Conservation (phyloP, 2,797 vertebrate genomes). For the Salmo trutta region DNA sequence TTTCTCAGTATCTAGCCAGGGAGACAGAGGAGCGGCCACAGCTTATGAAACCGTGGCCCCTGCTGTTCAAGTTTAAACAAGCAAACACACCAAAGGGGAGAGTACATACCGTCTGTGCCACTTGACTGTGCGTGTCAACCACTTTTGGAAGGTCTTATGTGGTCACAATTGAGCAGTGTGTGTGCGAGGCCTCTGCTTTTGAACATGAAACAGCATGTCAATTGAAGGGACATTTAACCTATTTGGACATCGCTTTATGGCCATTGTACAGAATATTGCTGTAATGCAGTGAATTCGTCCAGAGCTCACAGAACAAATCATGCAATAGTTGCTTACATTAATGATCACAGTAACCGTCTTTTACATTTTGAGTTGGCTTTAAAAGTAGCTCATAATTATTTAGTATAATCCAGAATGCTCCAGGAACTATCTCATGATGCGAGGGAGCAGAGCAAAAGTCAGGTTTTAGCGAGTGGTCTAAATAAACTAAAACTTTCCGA, state of each 20-base stretch:
- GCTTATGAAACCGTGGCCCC: not conserved
- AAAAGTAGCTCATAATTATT: not conserved
- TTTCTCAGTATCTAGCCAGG: not conserved
- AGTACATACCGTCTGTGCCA: not conserved
- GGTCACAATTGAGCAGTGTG: not conserved
- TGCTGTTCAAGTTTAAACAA: constrained; percentile 1
- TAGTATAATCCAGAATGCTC: not conserved
- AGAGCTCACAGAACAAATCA: not conserved
- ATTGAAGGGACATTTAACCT: too few species aligned
- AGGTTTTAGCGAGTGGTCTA: not conserved
- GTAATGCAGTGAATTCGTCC: not conserved
- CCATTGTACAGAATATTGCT: not conserved
- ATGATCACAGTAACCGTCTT: not conserved
- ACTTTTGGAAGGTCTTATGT: not conserved
- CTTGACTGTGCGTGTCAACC: not conserved
- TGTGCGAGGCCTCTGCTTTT: not conserved
- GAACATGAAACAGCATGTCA: not conserved
- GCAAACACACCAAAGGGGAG: not conserved
- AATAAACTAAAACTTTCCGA: not conserved
- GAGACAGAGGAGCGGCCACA: not conserved
- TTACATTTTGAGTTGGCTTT: not conserved
- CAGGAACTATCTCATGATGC: not conserved
- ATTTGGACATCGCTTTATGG: too few species aligned
- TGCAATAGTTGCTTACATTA: not conserved
- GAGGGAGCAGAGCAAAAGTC: not conserved